Percentiles rank a stretch among this genome's conserved stretches.
These are phyloP conservation scores for Abrostola triplasia DNA, from an alignment of 2,888 invertebrate species.

Conservation along the genomic window DNA sequence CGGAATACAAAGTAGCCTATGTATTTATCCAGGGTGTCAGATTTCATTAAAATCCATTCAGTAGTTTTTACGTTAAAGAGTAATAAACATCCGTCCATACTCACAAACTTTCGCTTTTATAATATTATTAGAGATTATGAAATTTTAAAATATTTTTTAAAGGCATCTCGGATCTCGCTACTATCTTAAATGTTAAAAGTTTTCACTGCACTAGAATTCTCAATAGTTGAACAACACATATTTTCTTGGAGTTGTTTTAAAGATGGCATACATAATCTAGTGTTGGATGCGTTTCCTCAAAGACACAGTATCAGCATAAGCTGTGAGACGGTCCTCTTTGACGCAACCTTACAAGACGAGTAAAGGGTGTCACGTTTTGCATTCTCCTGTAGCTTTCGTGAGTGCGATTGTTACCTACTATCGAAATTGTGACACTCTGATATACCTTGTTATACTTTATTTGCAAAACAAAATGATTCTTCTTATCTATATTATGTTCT, in stretches of 20 bases:
- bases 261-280: slow-evolving; percentile 71
- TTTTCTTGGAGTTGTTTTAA: slow-evolving; percentile 64
- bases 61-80: too few relatives aligned
- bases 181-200: slow-evolving; percentile 38
- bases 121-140: too few relatives aligned
- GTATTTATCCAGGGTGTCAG: too few relatives aligned
- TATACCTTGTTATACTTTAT: slow-evolving; percentile 59
- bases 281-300: slow-evolving; percentile 72
- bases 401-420: slow-evolving; percentile 62
- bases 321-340: slow-evolving; percentile 72
- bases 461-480: slow-evolving; percentile 45
- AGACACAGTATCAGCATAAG: slow-evolving; percentile 75
- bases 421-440: slow-evolving; percentile 65
- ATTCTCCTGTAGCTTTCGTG: slow-evolving; percentile 64
- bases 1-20: too few relatives aligned
- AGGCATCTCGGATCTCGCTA: slow-evolving; percentile 11
- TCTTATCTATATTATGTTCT: background rate
- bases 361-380: slow-evolving; percentile 74
- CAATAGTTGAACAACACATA: slow-evolving; percentile 63
- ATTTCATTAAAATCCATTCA: too few relatives aligned
- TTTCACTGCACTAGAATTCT: slow-evolving; percentile 29
- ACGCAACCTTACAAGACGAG: slow-evolving; percentile 63
- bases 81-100: too few relatives aligned
- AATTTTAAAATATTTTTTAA: too few relatives aligned
- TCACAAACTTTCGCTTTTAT: too few relatives aligned